A percentile compares a stretch with the other conserved stretches of the same genome.
These are phyloP conservation scores for Glareola pratincola DNA, from an alignment of 2,113 vertebrate species.

Conservation along the genomic window DNA sequence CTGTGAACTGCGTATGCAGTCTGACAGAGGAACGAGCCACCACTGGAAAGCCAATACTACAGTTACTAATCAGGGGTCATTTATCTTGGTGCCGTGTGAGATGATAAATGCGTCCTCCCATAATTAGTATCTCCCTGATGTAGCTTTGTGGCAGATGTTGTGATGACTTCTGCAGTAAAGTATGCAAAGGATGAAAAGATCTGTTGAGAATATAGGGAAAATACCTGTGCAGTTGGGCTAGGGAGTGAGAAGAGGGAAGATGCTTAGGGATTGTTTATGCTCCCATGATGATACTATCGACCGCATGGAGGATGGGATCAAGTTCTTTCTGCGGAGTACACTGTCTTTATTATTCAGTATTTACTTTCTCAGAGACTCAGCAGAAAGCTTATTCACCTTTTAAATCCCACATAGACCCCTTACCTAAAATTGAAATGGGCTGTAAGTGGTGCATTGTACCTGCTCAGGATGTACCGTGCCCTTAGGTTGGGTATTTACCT, in stretches of 20 bases:
- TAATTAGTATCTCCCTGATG: not conserved
- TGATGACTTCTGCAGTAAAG: not conserved
- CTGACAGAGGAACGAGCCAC: not conserved
- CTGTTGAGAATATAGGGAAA: not conserved
- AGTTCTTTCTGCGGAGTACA: not conserved
- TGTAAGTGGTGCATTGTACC: not conserved
- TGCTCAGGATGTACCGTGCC: not conserved
- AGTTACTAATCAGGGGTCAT: not conserved
- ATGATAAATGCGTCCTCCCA: not conserved
- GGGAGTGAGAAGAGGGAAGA: not conserved
- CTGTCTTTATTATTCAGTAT: not conserved
- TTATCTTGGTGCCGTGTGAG: not conserved
- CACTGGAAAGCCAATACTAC: not conserved
- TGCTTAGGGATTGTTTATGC: not conserved
- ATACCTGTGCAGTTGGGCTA: not conserved
- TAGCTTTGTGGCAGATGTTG: not conserved
- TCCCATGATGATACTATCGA: not conserved
- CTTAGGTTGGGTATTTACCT: not conserved
- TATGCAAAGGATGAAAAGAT: not conserved
- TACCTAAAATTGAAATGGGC: not conserved
- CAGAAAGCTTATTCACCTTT: not conserved
- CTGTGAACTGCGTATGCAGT: not conserved
- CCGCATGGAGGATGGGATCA: not conserved
- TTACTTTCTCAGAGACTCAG: not conserved
- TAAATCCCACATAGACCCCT: not conserved